These are phyloP conservation scores for Perizoma flavofasciatum DNA, from an alignment of 2,888 invertebrate genomes.

Conservation along the genomic window DNA sequence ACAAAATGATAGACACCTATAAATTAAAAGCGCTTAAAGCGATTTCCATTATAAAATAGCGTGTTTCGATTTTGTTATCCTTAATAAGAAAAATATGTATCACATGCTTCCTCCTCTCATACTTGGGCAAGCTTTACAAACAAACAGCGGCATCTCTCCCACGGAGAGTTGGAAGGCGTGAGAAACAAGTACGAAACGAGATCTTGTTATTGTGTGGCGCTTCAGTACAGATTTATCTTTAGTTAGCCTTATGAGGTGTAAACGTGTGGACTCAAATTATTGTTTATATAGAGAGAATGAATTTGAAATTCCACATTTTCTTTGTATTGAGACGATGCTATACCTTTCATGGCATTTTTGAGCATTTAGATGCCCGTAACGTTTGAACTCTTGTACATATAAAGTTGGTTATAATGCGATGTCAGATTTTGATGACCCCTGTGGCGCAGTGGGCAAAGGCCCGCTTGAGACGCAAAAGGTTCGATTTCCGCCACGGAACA, in stretches of 20 bases:
- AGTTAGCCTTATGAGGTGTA: slow-evolving; percentile 31
- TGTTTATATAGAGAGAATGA: slow-evolving; percentile 28
- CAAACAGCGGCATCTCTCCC: slow-evolving; percentile 45
- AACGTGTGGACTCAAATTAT: slow-evolving; percentile 23
- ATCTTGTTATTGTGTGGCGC: slow-evolving; percentile 37
- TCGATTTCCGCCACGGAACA: no score
- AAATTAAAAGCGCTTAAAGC: no score
- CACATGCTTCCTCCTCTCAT: slow-evolving; percentile 24
- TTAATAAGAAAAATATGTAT: slow-evolving; percentile 7
- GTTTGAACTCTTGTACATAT: no score
- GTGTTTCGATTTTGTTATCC: not conserved
- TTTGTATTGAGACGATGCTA: no score
- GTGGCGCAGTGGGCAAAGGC: no score
- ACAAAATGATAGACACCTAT: no score
- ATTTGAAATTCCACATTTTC: slow-evolving; percentile 18
- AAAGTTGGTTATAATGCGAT: no score
- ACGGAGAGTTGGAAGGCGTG: slow-evolving; percentile 40
- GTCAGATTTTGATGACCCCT: no score
- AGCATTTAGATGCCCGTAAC: no score
- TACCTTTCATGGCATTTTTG: no score
- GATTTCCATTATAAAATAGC: no score
- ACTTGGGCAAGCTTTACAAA: slow-evolving; percentile 31
- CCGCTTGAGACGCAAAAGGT: no score
- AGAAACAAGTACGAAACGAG: slow-evolving; percentile 35
- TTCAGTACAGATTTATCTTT: slow-evolving; percentile 31